A percentile compares a stretch with the other conserved stretches of the same genome.
Conservation (phyloP, 2,113 vertebrate genomes). For the Balaenoptera acutorostrata region DNA sequence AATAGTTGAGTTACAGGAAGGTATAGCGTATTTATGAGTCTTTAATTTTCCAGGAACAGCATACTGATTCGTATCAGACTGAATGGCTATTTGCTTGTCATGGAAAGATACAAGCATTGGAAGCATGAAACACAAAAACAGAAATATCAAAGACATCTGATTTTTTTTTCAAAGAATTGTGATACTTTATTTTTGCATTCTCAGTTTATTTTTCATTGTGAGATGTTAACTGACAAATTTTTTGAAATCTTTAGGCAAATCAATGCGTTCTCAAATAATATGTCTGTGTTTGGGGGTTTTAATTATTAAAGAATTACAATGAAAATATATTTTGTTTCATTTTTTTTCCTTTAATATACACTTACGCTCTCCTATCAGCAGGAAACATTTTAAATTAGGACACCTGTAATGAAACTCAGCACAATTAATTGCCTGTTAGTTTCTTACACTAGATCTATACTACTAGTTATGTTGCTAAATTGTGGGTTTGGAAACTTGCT, state of each 20-base stretch:
- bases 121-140: background rate
- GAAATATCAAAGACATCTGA: background rate
- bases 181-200: background rate
- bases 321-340: background rate
- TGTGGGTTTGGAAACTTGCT: background rate
- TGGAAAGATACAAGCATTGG: background rate
- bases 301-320: background rate
- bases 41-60: background rate
- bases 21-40: background rate
- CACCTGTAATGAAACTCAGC: slow-evolving; percentile 23
- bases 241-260: background rate
- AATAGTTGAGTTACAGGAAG: slow-evolving; percentile 8
- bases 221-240: background rate
- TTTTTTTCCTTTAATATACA: background rate
- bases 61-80: background rate
- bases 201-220: background rate
- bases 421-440: slow-evolving; percentile 28
- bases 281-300: background rate
- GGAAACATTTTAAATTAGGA: slow-evolving; percentile 36
- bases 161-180: background rate
- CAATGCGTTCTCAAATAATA: background rate
- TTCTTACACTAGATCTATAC: background rate
- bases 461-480: slow-evolving; percentile 13
- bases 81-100: background rate
- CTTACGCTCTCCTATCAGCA: background rate